Percentiles rank a stretch among this genome's conserved stretches.
phyloP scores from a whole-genome alignment of 2,797 vertebrate species.

The Lindbergichthys nudifrons region DNA sequence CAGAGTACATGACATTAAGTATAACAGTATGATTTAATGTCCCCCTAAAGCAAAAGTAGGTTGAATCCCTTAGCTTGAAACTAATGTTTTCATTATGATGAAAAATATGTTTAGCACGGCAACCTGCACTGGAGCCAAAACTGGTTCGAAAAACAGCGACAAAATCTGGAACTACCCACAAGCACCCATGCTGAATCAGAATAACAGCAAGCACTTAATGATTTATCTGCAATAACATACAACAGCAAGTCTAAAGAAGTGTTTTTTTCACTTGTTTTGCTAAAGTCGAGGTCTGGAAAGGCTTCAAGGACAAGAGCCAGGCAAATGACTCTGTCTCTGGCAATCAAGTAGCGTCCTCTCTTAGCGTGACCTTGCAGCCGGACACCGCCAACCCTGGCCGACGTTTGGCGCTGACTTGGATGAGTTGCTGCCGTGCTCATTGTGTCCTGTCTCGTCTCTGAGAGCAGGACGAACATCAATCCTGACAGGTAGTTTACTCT shows the following conservation, averaged over 20 bases:
- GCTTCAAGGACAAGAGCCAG: constrained; percentile 51
- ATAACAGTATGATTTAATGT: constrained; percentile 35
- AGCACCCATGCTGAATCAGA: neutral
- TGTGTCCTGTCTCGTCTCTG: constrained; percentile 25
- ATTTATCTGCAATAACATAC: neutral
- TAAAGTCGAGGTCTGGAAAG: constrained; percentile 15
- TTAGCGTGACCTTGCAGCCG: constrained; percentile 51
- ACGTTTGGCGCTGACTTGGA: constrained; percentile 25
- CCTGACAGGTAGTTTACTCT: constrained; percentile 21
- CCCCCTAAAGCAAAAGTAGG: constrained; percentile 32
- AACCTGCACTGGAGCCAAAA: neutral
- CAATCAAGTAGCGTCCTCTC: constrained; percentile 40
- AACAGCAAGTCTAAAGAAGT: constrained; percentile 9
- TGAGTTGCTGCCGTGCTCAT: constrained; percentile 6
- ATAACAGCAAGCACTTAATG: neutral
- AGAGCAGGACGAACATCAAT: neutral
- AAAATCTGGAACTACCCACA: neutral
- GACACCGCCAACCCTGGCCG: constrained; percentile 1
- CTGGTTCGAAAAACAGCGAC: neutral
- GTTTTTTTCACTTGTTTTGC: neutral
- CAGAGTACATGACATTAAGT: constrained; percentile 14
- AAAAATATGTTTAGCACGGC: constrained; percentile 1
- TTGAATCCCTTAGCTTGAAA: constrained; percentile 4
- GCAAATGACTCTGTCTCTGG: constrained; percentile 58
- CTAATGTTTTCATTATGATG: constrained; percentile 36